These are phyloP conservation scores for Lanistes nyassanus DNA, from an alignment of 1,140 invertebrate species.

Conservation along the genomic window DNA sequence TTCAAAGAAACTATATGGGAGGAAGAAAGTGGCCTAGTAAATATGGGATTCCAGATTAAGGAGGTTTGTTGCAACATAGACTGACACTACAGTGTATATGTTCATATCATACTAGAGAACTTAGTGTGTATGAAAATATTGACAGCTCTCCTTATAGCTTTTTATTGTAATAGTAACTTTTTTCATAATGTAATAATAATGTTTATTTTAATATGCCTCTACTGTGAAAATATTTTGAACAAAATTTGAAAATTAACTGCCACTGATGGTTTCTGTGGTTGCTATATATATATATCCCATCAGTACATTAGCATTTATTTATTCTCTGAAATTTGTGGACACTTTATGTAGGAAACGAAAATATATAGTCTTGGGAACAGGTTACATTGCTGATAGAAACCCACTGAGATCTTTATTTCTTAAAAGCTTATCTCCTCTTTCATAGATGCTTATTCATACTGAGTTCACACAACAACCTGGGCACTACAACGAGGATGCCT, in stretches of 20 bases:
- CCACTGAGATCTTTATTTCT: too few species aligned
- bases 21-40: background rate
- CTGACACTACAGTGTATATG: background rate
- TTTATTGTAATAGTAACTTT: too few species aligned
- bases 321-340: background rate
- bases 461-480: background rate
- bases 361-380: too few species aligned
- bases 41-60: slow-evolving; percentile 31
- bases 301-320: background rate
- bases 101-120: too few species aligned
- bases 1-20: slow-evolving; percentile 27
- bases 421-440: background rate
- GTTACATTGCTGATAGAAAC: too few species aligned
- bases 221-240: too few species aligned
- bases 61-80: slow-evolving; percentile 27
- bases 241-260: too few species aligned
- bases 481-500: slow-evolving; percentile 11
- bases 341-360: background rate
- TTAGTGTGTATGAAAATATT: too few species aligned
- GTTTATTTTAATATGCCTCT: too few species aligned
- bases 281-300: background rate
- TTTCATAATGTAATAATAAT: too few species aligned
- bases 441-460: slow-evolving; percentile 9
- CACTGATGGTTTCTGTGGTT: too few species aligned
- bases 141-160: too few species aligned